Evolutionary conservation across 2,888 invertebrate species (phyloP), one percentile per base, ranked within the genome.

Genomic region (Andrena camellia): DNA sequence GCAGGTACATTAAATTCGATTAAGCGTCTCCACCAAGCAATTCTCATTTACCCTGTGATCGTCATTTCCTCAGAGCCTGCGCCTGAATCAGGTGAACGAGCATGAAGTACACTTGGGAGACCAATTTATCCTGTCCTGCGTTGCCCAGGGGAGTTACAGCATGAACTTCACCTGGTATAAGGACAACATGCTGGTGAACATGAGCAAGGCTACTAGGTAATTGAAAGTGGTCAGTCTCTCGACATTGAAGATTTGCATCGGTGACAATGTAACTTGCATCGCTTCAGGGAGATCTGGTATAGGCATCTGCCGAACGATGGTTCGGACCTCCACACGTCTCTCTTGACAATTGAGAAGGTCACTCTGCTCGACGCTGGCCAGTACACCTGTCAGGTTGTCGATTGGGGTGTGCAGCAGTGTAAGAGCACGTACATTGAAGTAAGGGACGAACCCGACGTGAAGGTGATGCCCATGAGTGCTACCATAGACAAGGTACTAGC

Each of bases 81-180:
- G 90, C 83, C 83, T 94, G 64, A 91, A 92, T 90, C 91, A 92
- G 62, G 85, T 90, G 57, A 93, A 92, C 83, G 93, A 92, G 31
- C 91, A 90, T 63, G 92, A 93, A 74, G 95, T 96, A 76, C 96
- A 97, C 93, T 96, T 97, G 91, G 96, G 96, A 4, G 97, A 97
- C 69, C 97, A 97, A 93, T 97, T 97, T 90, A 96, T 96, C 89
- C 94, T 98, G 85, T 96, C 97, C 70, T 98, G 98, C 91, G 95
- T 96, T 86, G 97, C 97, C 29, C 96, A 97, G 91, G 97, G 97
- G 70, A 97, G 97, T 62, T 96, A 97, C 0, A 95, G 96, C 86
- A 97, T 97, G 91, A 95, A 95, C 74, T 97, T 97, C 93, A 96
- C 96, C 42, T 98, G 97, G 97, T 97, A 96, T 95, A 98, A 98